phyloP scores from a whole-genome alignment of 1,140 invertebrate species.

The Anastrepha obliqua region DNA sequence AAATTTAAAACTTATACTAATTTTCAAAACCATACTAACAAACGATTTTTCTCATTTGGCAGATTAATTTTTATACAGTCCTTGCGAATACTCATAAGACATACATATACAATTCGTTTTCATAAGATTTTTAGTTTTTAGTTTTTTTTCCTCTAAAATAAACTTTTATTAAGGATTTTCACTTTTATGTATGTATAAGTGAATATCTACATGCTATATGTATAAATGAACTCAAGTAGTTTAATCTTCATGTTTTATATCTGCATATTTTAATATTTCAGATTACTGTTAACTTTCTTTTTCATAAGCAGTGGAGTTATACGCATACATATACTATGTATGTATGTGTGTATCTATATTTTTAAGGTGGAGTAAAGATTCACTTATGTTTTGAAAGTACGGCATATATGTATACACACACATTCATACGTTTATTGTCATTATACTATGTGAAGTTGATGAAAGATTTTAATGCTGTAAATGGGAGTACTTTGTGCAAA shows the following conservation, averaged over 20 bases:
- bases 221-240: not conserved
- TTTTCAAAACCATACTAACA: slow-evolving; percentile 11
- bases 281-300: slow-evolving; percentile 43
- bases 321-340: not conserved
- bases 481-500: not conserved
- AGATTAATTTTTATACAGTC: slow-evolving; percentile 29
- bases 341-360: not conserved
- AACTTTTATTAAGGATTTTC: not conserved
- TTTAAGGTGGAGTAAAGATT: not conserved
- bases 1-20: slow-evolving; percentile 1
- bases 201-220: not conserved
- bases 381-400: not conserved
- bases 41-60: slow-evolving; percentile 32
- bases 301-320: not conserved
- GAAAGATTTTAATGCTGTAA: not conserved
- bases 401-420: no score
- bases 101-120: not conserved
- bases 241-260: not conserved
- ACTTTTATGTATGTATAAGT: not conserved
- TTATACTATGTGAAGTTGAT: not conserved
- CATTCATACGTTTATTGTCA: not conserved
- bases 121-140: not conserved
- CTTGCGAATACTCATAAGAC: slow-evolving; percentile 18
- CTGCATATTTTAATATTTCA: not conserved
- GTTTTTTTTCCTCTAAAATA: not conserved